Conservation (phyloP, 2,888 invertebrate species). For the Noctuana brunneofusca region DNA sequence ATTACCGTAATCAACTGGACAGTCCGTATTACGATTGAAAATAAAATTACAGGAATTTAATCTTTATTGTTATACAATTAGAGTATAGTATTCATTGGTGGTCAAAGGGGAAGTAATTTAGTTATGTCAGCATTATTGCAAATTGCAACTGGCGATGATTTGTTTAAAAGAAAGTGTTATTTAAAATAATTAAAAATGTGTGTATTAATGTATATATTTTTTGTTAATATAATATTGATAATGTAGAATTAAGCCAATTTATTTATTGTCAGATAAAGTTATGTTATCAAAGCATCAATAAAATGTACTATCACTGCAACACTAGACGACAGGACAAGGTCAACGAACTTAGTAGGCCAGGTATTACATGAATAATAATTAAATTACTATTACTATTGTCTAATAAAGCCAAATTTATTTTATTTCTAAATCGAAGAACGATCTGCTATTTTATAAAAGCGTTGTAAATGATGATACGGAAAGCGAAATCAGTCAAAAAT, state of each 20-base stretch:
- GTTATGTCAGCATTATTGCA: constrained; percentile 16
- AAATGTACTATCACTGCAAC: too few relatives aligned
- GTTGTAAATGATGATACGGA: not conserved
- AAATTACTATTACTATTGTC: too few relatives aligned
- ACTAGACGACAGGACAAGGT: too few relatives aligned
- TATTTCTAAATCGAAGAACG: too few relatives aligned
- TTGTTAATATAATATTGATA: too few relatives aligned
- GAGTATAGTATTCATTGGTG: not conserved
- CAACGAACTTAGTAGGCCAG: too few relatives aligned
- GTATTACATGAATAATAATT: too few relatives aligned
- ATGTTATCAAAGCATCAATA: too few relatives aligned
- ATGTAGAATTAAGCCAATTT: too few relatives aligned
- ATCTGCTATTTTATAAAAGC: too few relatives aligned
- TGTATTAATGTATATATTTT: not conserved
- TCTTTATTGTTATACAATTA: not conserved
- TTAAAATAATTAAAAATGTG: not conserved
- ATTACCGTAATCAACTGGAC: not conserved
- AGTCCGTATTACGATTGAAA: not conserved
- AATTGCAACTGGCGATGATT: not conserved
- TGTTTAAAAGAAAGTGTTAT: constrained; percentile 2
- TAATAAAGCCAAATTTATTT: too few relatives aligned
- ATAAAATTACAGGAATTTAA: not conserved
- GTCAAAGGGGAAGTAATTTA: constrained; percentile 3
- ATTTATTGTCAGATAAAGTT: too few relatives aligned
- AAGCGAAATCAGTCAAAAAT: constrained; percentile 25